Conservation (phyloP, 2,797 vertebrate species). For the Muscicapa comitata region DNA sequence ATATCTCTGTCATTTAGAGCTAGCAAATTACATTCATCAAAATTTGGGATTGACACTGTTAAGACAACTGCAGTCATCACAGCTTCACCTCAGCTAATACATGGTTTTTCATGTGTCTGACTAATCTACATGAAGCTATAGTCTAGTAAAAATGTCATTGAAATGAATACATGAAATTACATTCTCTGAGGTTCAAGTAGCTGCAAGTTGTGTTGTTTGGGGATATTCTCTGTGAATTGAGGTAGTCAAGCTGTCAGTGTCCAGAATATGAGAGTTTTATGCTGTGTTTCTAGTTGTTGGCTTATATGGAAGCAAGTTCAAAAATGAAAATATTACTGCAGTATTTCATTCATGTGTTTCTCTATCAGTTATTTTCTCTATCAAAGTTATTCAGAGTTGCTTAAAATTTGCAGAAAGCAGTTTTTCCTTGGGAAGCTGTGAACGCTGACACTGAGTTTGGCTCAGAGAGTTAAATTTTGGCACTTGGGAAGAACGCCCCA, state of each 20-base stretch:
- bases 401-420: not conserved
- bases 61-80: slow-evolving; percentile 34
- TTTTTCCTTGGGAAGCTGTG: not conserved
- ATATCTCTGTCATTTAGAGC: slow-evolving; percentile 32
- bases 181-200: not conserved
- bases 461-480: not conserved
- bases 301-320: too few species aligned
- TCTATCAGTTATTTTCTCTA: not conserved
- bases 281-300: not conserved
- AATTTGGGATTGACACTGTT: slow-evolving; percentile 22
- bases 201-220: not conserved
- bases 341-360: too few species aligned
- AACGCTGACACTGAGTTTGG: not conserved
- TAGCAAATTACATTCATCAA: slow-evolving; percentile 50
- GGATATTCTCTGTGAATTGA: not conserved
- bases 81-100: slow-evolving; percentile 32
- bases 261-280: not conserved
- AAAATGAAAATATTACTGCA: too few species aligned
- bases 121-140: slow-evolving; percentile 22
- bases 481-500: not conserved
- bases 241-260: not conserved
- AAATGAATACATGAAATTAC: slow-evolving; percentile 21
- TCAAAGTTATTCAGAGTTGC: not conserved
- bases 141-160: not conserved
- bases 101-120: slow-evolving; percentile 27